A percentile compares a stretch with the other conserved stretches of the same genome.
Conservation (phyloP, 2,888 invertebrate species). For the Stenurella melanura region DNA sequence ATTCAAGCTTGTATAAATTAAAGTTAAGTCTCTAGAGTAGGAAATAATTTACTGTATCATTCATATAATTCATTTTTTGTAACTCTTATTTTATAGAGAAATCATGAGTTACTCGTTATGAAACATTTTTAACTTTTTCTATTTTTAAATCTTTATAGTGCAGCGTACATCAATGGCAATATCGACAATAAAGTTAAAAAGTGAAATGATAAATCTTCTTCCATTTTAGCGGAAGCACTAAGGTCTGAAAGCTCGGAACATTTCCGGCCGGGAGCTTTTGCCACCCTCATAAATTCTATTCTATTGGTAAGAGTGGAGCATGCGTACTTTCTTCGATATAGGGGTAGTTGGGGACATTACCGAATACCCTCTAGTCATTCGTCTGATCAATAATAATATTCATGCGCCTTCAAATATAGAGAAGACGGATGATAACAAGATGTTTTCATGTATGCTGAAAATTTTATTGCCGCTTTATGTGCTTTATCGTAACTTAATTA, state of each 20-base stretch:
- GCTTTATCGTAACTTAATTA: neutral
- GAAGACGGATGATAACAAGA: conserved; percentile 33
- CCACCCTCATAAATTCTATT: conserved; percentile 61
- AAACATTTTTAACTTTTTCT: neutral
- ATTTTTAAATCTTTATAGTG: conserved; percentile 11
- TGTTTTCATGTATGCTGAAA: conserved; percentile 28
- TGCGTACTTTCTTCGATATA: conserved; percentile 49
- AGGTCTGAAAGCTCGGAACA: conserved; percentile 68
- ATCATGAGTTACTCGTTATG: neutral
- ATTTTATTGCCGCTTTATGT: neutral
- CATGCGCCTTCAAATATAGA: conserved; percentile 61
- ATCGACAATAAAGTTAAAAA: conserved; percentile 52
- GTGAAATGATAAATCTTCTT: conserved; percentile 64
- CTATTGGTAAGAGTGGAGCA: conserved; percentile 64
- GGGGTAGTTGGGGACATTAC: conserved; percentile 40
- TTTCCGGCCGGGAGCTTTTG: conserved; percentile 67
- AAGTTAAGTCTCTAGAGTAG: too few species aligned
- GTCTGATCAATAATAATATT: conserved; percentile 66
- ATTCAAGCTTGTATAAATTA: too few species aligned
- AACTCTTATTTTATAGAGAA: neutral
- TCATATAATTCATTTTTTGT: neutral
- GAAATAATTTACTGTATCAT: neutral
- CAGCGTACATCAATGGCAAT: conserved; percentile 31
- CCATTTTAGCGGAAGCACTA: conserved; percentile 72
- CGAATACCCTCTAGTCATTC: conserved; percentile 54